Evolutionary conservation across 2,113 vertebrate species (phyloP).

Genomic region (Varanus salvator): DNA sequence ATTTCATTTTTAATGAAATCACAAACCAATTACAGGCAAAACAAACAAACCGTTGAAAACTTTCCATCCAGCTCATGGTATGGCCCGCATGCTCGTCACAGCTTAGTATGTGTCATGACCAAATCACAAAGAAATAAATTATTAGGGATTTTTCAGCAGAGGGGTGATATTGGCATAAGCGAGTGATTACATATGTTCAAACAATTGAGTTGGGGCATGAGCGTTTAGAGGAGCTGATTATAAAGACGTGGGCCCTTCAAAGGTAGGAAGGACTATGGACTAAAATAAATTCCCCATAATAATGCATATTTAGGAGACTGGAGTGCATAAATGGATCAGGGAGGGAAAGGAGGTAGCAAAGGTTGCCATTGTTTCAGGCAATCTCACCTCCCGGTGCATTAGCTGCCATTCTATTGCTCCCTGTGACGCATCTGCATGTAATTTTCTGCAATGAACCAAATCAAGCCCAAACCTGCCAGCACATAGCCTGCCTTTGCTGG

Average conservation of each 20-base stretch:
- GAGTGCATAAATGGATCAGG: neutral
- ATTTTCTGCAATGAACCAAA: neutral
- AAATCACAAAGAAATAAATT: neutral
- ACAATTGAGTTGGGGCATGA: neutral
- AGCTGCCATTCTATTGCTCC: neutral
- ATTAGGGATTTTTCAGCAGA: neutral
- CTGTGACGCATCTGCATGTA: neutral
- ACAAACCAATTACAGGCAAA: too few relatives aligned
- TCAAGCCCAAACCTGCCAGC: neutral
- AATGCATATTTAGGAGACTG: neutral
- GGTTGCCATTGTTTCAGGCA: neutral
- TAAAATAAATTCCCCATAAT: neutral
- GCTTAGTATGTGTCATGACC: neutral
- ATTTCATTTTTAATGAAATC: too few relatives aligned
- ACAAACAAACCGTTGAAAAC: neutral
- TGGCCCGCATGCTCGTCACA: neutral
- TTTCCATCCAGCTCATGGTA: neutral
- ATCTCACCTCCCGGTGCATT: neutral
- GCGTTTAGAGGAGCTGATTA: too few relatives aligned
- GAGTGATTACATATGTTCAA: neutral
- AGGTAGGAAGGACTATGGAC: neutral
- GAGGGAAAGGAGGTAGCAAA: neutral
- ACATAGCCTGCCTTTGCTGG: neutral
- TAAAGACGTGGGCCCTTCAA: neutral
- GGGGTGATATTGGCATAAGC: neutral